These are phyloP conservation scores for Clamator glandarius DNA, from an alignment of 2,797 vertebrate genomes.

Conservation along the genomic window DNA sequence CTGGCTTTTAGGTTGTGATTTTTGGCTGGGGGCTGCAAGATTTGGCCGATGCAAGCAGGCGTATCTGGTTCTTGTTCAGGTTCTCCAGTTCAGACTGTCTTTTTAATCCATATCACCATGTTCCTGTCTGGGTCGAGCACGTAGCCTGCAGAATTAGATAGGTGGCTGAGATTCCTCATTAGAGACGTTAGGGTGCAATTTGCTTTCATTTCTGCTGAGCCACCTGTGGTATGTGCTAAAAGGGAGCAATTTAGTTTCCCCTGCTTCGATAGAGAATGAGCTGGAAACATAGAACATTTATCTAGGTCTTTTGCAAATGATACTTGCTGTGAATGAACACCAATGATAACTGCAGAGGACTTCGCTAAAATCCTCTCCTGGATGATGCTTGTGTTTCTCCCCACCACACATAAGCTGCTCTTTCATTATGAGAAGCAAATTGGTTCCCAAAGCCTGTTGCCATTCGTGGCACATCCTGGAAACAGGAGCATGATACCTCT, in stretches of 20 bases:
- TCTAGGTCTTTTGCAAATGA: neutral
- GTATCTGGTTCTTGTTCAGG: neutral
- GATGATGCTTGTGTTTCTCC: neutral
- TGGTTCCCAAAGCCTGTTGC: neutral
- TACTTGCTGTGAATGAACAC: neutral
- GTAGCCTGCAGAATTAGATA: neutral
- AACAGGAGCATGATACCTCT: rapidly evolving
- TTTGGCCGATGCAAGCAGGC: neutral
- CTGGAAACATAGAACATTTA: neutral
- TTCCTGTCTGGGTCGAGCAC: neutral
- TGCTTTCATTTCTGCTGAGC: neutral
- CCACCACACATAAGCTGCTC: neutral
- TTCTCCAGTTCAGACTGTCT: neutral
- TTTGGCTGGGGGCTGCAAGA: neutral
- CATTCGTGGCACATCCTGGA: neutral
- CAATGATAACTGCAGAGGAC: neutral
- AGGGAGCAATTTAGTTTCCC: neutral
- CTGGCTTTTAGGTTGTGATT: neutral
- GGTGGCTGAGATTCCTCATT: neutral
- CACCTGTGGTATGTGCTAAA: neutral
- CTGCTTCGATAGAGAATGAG: neutral
- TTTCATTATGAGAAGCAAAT: neutral
- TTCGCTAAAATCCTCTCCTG: neutral
- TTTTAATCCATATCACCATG: neutral
- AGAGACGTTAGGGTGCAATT: neutral